Evolutionary conservation across 2,113 vertebrate genomes (phyloP).

Genomic region (Heterocephalus glaber): DNA sequence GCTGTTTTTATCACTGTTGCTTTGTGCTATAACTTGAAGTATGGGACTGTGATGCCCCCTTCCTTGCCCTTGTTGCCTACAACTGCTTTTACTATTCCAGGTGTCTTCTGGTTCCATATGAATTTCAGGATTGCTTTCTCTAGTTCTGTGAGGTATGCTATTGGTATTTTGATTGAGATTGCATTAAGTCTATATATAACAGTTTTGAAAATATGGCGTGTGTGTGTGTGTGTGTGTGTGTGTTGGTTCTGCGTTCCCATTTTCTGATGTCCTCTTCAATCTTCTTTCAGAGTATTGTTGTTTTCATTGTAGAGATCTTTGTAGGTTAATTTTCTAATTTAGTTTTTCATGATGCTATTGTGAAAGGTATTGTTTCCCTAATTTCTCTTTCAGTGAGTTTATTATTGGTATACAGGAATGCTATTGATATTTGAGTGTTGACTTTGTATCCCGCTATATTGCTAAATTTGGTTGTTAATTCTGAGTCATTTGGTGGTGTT

Average conservation of each 20-base stretch:
- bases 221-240: too few species aligned
- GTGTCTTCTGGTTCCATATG: not conserved
- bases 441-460: not conserved
- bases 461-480: not conserved
- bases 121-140: not conserved
- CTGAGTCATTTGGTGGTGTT: not conserved
- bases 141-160: not conserved
- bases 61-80: not conserved
- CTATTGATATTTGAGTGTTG: not conserved
- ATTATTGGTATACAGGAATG: not conserved
- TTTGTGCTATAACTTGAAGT: not conserved
- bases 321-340: not conserved
- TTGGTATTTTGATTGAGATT: not conserved
- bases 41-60: not conserved
- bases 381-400: not conserved
- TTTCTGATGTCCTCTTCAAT: not conserved
- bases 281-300: not conserved
- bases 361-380: not conserved
- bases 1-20: not conserved
- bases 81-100: not conserved
- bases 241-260: not conserved
- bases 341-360: not conserved
- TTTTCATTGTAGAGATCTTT: not conserved
- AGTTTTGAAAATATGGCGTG: not conserved
- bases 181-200: not conserved